Evolutionary conservation across 2,113 vertebrate species (phyloP).

Genomic region (Sclerurus mexicanus): DNA sequence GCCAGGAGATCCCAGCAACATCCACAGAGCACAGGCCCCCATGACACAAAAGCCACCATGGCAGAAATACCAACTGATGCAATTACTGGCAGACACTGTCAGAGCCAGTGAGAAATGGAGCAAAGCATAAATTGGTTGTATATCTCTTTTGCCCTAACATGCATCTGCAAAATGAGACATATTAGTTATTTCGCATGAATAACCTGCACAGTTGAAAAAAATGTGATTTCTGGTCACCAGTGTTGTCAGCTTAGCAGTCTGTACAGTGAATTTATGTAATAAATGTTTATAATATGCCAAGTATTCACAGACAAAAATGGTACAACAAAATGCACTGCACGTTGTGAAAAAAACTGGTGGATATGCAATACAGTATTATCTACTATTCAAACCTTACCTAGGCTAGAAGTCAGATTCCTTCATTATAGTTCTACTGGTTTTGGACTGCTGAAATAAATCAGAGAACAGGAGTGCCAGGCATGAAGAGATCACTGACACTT

Average conservation of each 20-base stretch:
- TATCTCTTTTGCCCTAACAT: background rate
- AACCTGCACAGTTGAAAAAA: background rate
- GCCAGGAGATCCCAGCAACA: background rate
- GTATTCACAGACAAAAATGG: background rate
- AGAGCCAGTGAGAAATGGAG: background rate
- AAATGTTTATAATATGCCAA: background rate
- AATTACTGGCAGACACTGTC: background rate
- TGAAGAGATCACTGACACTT: background rate
- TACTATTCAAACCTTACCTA: background rate
- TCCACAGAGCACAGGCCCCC: background rate
- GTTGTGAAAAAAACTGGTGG: background rate
- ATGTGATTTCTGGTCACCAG: constrained; percentile 17
- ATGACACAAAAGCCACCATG: background rate
- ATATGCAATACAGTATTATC: background rate
- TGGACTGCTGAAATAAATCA: background rate
- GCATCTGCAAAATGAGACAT: background rate
- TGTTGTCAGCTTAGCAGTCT: constrained; percentile 18
- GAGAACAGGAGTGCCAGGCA: background rate
- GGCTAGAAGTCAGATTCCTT: constrained; percentile 32
- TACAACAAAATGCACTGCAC: constrained; percentile 5
- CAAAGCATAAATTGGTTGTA: background rate
- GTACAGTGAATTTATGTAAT: constrained; percentile 9
- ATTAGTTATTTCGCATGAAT: background rate
- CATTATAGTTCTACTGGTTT: background rate
- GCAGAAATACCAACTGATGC: background rate